These are phyloP conservation scores for Sphecodes monilicornis DNA, from an alignment of 2,888 invertebrate genomes.

Conservation along the genomic window DNA sequence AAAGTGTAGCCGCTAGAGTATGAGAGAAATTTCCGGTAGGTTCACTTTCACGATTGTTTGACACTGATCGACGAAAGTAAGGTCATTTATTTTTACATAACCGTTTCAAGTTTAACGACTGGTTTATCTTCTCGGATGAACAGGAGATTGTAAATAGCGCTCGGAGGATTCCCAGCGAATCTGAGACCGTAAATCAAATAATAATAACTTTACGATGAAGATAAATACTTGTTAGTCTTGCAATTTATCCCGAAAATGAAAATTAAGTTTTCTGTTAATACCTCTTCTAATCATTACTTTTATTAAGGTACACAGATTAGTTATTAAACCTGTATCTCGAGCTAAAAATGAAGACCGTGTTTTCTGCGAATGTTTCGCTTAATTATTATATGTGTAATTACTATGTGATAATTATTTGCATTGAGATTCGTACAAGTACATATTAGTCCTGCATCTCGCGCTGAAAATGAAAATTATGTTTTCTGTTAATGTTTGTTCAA, in stretches of 20 bases:
- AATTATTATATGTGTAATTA: neutral
- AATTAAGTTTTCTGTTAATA: neutral
- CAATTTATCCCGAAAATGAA: neutral
- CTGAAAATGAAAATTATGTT: neutral
- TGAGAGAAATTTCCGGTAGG: constrained; percentile 69
- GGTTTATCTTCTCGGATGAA: constrained; percentile 6
- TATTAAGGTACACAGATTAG: neutral
- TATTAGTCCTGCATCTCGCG: neutral
- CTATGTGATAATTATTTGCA: neutral
- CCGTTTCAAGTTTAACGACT: constrained; percentile 26
- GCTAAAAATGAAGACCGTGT: neutral
- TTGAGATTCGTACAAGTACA: neutral
- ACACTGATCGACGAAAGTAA: constrained; percentile 45
- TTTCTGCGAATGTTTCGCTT: neutral
- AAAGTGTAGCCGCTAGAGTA: constrained; percentile 18
- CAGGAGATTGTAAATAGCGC: neutral
- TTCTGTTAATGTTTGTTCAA: neutral
- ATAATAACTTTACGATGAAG: neutral
- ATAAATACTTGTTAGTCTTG: neutral
- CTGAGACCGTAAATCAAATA: neutral
- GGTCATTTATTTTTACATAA: constrained; percentile 39
- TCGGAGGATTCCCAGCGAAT: neutral
- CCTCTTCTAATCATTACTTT: neutral
- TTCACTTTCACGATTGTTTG: constrained; percentile 67
- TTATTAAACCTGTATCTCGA: neutral